These are phyloP conservation scores for Phymanthus crucifer DNA, from an alignment of 92 coral and sea anemone species.

Conservation along the genomic window DNA sequence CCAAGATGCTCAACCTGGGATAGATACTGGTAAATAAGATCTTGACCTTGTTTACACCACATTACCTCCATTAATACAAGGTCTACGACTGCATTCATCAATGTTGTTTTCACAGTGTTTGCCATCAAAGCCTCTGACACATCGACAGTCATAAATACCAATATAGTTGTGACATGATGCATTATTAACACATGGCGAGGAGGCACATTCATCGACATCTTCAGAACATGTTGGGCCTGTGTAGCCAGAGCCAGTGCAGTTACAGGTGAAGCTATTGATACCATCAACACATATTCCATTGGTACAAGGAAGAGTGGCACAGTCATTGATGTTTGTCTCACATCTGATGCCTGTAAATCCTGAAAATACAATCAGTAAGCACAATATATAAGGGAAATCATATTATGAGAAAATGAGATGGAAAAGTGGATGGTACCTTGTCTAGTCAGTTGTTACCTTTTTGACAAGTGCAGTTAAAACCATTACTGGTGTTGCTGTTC, in stretches of 20 bases:
- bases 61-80: constrained; percentile 86
- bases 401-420: too few species aligned
- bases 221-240: constrained; percentile 63
- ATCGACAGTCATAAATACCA: constrained; percentile 75
- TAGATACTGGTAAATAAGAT: neutral
- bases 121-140: constrained; percentile 68
- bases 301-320: constrained; percentile 61
- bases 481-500: constrained; percentile 16
- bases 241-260: constrained; percentile 82
- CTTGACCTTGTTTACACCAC: neutral
- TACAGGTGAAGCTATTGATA: constrained; percentile 61
- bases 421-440: too few species aligned
- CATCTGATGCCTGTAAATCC: constrained; percentile 83
- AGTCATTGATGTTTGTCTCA: constrained; percentile 77
- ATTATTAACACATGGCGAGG: constrained; percentile 67
- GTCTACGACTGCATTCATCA: constrained; percentile 73
- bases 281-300: constrained; percentile 69
- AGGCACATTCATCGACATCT: constrained; percentile 76
- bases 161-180: constrained; percentile 69
- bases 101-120: constrained; percentile 75
- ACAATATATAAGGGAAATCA: neutral
- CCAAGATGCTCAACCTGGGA: too few species aligned
- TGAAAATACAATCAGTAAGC: constrained; percentile 10
- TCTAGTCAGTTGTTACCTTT: constrained; percentile 40
- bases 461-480: constrained; percentile 66